Base-by-base conservation (phyloP, 1,140 invertebrate genomes). In the Meloidogyne floridensis region DNA sequence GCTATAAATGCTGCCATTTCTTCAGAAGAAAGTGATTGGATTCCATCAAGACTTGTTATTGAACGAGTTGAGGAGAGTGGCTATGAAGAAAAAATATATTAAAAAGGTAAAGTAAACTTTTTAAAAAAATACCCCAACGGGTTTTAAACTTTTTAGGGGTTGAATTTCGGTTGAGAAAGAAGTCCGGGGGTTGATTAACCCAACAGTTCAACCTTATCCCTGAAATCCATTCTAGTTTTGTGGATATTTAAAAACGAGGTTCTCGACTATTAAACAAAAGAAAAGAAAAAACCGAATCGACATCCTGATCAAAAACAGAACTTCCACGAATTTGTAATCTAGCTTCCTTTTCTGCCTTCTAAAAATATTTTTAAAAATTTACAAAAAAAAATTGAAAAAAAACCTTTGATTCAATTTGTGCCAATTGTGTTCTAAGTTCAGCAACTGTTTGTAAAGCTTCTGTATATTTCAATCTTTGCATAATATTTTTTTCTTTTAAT, bases 381-480 rank as follows among this genome's bases (percentile, higher is more conserved):
- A 75, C 18, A 56, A 43, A 53, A 3, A 75, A 20, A 11, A 10
- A 47, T n/a, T 54, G 7, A 75, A 75, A 75, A 42, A 87, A 91
- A 20, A 95, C 95, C 93, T 96, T 96, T 81, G 95, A 93, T 92
- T 98, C 96, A 80, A 98, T 93, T 87, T 95, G 93, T 9, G 96
- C 96, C 81, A 98, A 95, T 91, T 95, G 95, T 86, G 97, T 96
- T 82, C 94, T 95, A 15, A 98, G 92, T 91, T 97, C 96, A n/a
- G 95, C 96, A 72, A 98, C 94, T 75, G 93, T 93, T 90, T 98
- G 96, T 72, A 95, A 94, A 87, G 96, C 94, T 90, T 98, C 96
- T 43, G 96, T 95, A 88, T 98, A 96, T 84, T 94, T 93, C 78
- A 98, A 96, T 86, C 94, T 93, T 0, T 95, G 94, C 93, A 96